Evolutionary conservation across 2,113 vertebrate species (phyloP).

Genomic region (Perca flavescens): DNA sequence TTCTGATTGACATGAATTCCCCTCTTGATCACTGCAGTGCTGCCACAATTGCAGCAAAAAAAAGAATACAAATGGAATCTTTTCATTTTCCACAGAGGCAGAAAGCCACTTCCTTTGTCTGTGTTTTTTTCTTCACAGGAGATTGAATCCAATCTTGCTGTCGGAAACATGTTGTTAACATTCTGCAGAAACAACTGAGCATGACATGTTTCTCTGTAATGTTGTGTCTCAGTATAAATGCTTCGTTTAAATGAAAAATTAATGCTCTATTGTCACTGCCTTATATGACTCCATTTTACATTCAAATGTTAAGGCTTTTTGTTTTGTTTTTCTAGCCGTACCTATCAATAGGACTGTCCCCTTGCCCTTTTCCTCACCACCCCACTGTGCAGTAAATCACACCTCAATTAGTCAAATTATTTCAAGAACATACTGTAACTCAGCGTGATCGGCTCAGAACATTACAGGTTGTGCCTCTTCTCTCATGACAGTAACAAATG

Average conservation of each 20-base stretch:
- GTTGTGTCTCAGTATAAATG: neutral
- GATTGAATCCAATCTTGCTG: constrained; percentile 18
- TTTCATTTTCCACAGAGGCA: constrained; percentile 26
- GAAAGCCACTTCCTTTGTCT: constrained; percentile 28
- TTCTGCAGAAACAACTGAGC: neutral
- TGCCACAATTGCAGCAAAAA: neutral
- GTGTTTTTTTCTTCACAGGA: constrained; percentile 25
- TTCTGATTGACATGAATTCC: neutral
- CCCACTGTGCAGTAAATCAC: neutral
- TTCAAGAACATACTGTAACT: neutral
- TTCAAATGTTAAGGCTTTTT: neutral
- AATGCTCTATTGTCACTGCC: neutral
- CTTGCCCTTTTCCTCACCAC: neutral
- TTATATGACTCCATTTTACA: neutral
- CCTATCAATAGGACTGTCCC: neutral
- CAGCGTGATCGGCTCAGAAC: neutral
- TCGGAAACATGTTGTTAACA: constrained; percentile 17
- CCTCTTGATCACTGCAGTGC: neutral
- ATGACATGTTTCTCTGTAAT: neutral
- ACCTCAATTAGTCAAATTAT: neutral
- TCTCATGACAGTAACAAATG: neutral
- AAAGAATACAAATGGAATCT: constrained; percentile 12
- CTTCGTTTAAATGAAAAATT: neutral
- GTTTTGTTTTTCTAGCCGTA: neutral
- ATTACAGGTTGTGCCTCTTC: constrained; percentile 4